Evolutionary conservation across 2,113 vertebrate species (phyloP).

Genomic region (Phylloscopus trochilus): DNA sequence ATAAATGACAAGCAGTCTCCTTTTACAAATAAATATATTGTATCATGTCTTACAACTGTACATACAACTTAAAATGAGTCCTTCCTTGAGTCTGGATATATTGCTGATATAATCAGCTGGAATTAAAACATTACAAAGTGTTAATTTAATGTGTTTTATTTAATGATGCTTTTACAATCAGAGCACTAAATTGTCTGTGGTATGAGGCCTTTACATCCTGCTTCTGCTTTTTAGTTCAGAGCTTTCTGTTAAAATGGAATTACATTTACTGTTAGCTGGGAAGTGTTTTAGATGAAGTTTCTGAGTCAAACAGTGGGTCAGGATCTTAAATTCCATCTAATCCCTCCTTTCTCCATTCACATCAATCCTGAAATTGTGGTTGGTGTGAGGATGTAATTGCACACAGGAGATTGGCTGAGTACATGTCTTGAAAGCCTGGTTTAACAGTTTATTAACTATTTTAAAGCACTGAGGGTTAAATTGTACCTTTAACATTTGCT

Average conservation of each 20-base stretch:
- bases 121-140: background rate
- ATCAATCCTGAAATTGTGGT: background rate
- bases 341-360: background rate
- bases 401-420: background rate
- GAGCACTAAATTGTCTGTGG: background rate
- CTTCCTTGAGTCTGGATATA: rapidly evolving
- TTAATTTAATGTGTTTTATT: too few relatives aligned
- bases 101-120: background rate
- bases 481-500: background rate
- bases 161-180: background rate
- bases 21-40: background rate
- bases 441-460: background rate
- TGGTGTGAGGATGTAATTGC: background rate
- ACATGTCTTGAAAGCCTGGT: background rate
- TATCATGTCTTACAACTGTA: background rate
- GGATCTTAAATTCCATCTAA: background rate
- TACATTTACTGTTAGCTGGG: background rate
- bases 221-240: background rate
- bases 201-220: background rate
- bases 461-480: background rate
- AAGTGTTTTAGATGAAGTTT: background rate
- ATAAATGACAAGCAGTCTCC: background rate
- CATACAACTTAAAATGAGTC: background rate
- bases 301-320: background rate
- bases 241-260: background rate